Evolutionary conservation across 2,113 vertebrate genomes (phyloP), one percentile per base, ranked within the genome.

Genomic region (Pomatostomus ruficeps): DNA sequence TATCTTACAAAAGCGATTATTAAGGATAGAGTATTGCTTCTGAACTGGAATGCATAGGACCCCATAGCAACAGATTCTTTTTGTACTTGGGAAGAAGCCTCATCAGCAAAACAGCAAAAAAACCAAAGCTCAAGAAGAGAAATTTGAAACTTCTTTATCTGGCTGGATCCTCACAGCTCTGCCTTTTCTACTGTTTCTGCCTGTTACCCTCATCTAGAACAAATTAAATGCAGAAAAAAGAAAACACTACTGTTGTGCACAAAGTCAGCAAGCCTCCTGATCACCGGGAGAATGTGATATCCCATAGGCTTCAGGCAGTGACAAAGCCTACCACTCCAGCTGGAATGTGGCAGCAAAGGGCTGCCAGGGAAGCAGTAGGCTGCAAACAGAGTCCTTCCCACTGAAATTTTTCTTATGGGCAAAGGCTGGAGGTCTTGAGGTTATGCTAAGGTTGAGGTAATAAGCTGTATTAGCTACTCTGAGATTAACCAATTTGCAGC

Each of bases 401-500:
- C 7, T 58, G 46, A 78, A 81, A 14, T 7, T 80, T 35, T 72
- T 83, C 21, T 65, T 76, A 35, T 33, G 51, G 51, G 8, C 22
- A 89, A 76, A 52, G n/a, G 28, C 46, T 93, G 35, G 20, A 66
- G 23, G 20, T 35, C 40, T 25, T 59, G 28, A 49, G 42, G 36
- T 83, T 68, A 68, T 58, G 35, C 42, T 67, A 62, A 74, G 35
- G 6, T 15, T 87, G 57, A 86, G 35, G 23, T 59, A 87, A 72
- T 4, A 45, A 72, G 16, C 8, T 61, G 1, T 28, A 78, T n/a
- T 45, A 62, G 40, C 18, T 71, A 49, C 36, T 46, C 21, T 22
- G 66, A 96, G 79, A 82, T 70, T 72, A 97, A 92, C 35, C 45
- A 33, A 8, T 62, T 89, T 68, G 80, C 67, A 95, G 77, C 49